Evolutionary conservation across 2,797 vertebrate genomes (phyloP).

Genomic region (Syndactyla subalaris): DNA sequence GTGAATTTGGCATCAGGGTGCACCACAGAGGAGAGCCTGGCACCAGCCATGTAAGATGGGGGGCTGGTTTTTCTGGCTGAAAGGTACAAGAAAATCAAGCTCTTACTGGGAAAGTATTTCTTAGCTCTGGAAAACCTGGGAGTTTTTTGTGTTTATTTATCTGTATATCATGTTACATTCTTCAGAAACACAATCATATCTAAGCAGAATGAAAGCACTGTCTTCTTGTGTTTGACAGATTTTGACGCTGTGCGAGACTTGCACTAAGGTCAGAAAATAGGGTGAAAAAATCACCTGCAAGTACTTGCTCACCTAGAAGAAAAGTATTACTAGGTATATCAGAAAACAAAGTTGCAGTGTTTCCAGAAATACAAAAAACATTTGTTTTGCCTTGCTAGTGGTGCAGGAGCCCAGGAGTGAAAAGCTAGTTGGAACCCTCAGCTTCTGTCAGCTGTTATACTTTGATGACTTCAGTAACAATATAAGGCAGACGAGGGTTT

Average conservation of each 20-base stretch:
- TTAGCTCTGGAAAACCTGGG: not conserved
- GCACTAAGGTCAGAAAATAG: not conserved
- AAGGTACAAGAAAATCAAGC: not conserved
- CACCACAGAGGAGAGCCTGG: not conserved
- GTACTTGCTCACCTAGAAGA: not conserved
- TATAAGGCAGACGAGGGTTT: not conserved
- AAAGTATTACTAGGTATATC: not conserved
- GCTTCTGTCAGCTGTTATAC: not conserved
- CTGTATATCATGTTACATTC: not conserved
- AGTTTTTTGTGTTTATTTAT: not conserved
- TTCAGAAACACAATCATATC: not conserved
- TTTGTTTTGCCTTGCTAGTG: not conserved
- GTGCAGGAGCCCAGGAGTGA: not conserved
- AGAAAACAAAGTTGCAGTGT: not conserved
- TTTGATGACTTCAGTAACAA: not conserved
- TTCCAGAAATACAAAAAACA: not conserved
- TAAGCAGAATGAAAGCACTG: not conserved
- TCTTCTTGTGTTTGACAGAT: not conserved
- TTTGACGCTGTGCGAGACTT: not conserved
- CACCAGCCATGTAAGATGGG: not conserved
- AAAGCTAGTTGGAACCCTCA: not conserved
- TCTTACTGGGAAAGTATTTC: not conserved
- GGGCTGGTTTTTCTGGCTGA: not conserved
- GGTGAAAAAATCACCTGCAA: not conserved
- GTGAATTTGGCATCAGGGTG: not conserved